phyloP scores from a whole-genome alignment of 1,140 invertebrate genomes.

The Galleria mellonella region DNA sequence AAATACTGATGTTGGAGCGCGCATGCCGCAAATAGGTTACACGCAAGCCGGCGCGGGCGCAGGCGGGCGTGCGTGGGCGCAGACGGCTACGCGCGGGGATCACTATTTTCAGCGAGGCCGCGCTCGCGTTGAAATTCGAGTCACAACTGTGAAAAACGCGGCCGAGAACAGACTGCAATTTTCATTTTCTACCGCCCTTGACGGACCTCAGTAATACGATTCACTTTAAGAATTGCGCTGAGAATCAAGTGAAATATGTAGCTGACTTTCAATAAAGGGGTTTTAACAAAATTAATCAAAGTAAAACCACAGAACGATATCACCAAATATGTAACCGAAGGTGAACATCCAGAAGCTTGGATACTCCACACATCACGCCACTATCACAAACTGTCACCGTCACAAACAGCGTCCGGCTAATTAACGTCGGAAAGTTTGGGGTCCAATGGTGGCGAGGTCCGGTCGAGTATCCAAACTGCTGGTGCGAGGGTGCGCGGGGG shows the following conservation, averaged over 20 bases:
- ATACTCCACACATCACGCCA: slow-evolving; percentile 35
- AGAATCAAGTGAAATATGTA: too few relatives aligned
- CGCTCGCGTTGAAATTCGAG: slow-evolving; percentile 60
- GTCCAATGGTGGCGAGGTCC: slow-evolving; percentile 17
- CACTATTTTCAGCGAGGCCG: slow-evolving; percentile 67
- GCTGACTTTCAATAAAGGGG: too few relatives aligned
- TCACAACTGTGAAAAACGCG: slow-evolving; percentile 33
- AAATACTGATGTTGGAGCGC: slow-evolving; percentile 47
- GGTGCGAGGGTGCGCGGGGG: slow-evolving; percentile 6
- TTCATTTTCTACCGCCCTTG: slow-evolving; percentile 1
- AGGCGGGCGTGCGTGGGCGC: slow-evolving; percentile 21
- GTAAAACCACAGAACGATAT: slow-evolving; percentile 12
- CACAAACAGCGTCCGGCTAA: background rate
- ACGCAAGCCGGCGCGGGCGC: slow-evolving; percentile 12
- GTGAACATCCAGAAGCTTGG: slow-evolving; percentile 35
- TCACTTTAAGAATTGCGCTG: too few relatives aligned
- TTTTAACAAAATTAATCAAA: too few relatives aligned
- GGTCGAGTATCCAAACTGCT: slow-evolving; percentile 40
- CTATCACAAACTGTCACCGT: slow-evolving; percentile 16
- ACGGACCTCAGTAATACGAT: too few relatives aligned
- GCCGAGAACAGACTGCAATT: slow-evolving; percentile 4
- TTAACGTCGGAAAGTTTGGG: slow-evolving; percentile 3
- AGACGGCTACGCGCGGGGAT: slow-evolving; percentile 23
- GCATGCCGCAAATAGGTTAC: slow-evolving; percentile 61
- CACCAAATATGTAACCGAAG: slow-evolving; percentile 15